Evolutionary conservation across 2,888 invertebrate species (phyloP), one percentile per base, ranked within the genome.

Genomic region (Apamea sordens): DNA sequence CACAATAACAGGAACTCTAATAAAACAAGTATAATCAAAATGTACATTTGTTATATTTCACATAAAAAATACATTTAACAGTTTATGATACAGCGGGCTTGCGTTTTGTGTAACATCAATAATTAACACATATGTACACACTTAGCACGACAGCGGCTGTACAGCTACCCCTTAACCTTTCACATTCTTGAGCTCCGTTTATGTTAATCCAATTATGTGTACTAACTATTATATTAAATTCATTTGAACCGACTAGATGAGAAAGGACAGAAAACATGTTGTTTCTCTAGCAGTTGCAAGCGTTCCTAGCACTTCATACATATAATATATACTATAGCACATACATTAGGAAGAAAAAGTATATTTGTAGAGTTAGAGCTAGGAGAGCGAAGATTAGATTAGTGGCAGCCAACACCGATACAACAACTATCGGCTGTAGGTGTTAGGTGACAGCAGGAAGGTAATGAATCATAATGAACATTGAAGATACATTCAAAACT

Each of bases 11-110:
- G 79, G 81, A 63, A 67, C 84, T 81, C 80, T 85, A 95, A 95
- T 95, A 94, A 96, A 96, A 96, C 95, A 94, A 95, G 87, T 86
- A 76, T 89, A 84, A 86, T 89, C 83, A 94, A 95, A 96, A 95
- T 94, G 93, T 96, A 95, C 94, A 96, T 95, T 94, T 91, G 93
- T 95, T 96, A 95, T 96, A 96, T 96, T 96, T 96, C 93, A 96
- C 95, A 95, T 95, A 95, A 94, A 95, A 96, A 95, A 95, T 94
- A 94, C 94, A 95, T 92, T 81, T 84, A 94, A 94, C 93, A 94
- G 93, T 94, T 82, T 90, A 93, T 93, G 90, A 92, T 93, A 95
- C 94, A 94, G 93, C 90, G 90, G 90, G 91, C 89, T 90, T 89
- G 91, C 90, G 88, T 89, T 82, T 82, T 86, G 90, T 92, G 92